These are phyloP conservation scores for Drosophila ironensis DNA, from an alignment of 1,140 invertebrate genomes.

Conservation along the genomic window DNA sequence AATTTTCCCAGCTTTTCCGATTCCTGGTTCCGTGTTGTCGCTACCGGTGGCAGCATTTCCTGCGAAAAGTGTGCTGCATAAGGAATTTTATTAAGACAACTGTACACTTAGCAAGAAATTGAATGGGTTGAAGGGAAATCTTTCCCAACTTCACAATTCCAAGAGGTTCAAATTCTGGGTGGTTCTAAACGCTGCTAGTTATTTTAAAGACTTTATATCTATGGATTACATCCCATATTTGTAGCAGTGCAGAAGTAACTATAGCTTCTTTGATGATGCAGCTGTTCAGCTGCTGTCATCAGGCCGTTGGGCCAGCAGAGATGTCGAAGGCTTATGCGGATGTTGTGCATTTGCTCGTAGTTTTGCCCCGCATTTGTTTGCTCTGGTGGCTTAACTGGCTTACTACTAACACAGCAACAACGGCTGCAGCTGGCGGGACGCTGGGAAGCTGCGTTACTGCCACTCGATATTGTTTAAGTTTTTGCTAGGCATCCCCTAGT, in stretches of 20 bases:
- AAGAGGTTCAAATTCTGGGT: no score
- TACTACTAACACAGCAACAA: constrained; percentile 43
- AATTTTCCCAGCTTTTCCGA: neutral
- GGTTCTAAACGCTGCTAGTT: no score
- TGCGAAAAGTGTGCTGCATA: constrained; percentile 71
- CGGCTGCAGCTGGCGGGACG: constrained; percentile 37
- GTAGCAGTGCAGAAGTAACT: constrained; percentile 7
- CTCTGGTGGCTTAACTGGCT: constrained; percentile 64
- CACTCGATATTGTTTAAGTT: constrained; percentile 54
- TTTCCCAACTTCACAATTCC: no score
- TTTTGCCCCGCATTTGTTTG: constrained; percentile 70
- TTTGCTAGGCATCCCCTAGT: constrained; percentile 10
- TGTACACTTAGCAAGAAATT: constrained; percentile 1
- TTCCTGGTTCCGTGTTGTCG: constrained; percentile 6
- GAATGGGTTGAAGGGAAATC: no score
- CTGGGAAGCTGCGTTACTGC: constrained; percentile 17
- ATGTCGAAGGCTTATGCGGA: constrained; percentile 76
- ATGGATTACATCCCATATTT: no score
- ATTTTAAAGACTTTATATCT: no score
- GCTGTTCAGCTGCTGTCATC: constrained; percentile 20
- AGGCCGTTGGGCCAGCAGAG: constrained; percentile 36
- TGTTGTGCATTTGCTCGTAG: constrained; percentile 72
- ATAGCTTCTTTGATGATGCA: constrained; percentile 60
- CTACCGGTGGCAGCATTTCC: constrained; percentile 59
- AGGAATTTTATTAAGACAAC: constrained; percentile 78